Evolutionary conservation across 2,113 vertebrate species (phyloP).

Genomic region (Psammodynastes pulverulentus): DNA sequence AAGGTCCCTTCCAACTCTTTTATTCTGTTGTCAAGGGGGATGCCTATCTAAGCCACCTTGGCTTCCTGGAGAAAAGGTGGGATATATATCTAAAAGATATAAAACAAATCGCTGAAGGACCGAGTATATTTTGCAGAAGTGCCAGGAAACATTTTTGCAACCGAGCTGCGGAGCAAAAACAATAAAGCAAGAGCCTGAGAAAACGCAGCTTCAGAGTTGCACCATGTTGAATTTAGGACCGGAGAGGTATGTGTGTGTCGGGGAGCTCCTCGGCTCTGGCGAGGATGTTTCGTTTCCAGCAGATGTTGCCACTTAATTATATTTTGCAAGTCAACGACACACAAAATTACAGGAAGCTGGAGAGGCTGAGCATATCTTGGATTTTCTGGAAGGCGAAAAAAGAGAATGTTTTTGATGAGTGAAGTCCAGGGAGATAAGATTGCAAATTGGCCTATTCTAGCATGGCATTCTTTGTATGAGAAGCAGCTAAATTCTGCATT

Average conservation of each 20-base stretch:
- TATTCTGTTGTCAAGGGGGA: neutral
- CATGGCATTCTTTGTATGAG: neutral
- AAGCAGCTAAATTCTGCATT: neutral
- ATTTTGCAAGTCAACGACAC: neutral
- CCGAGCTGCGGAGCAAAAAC: neutral
- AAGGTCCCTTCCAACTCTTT: neutral
- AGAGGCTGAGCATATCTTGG: too few relatives aligned
- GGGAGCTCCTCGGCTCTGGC: too few relatives aligned
- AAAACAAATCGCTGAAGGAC: neutral
- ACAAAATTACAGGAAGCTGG: neutral
- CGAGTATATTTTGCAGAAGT: neutral
- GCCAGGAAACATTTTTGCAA: neutral
- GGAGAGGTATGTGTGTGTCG: neutral
- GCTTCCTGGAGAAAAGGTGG: neutral
- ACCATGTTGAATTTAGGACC: neutral
- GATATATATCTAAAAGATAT: neutral
- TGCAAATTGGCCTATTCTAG: neutral
- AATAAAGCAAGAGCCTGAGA: neutral
- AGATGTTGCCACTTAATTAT: neutral
- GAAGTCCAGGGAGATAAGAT: neutral
- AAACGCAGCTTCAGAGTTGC: neutral
- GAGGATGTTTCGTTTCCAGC: neutral
- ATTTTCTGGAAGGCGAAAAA: neutral
- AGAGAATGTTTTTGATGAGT: neutral
- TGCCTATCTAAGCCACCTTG: neutral